These are phyloP conservation scores for Lepus europaeus DNA, from an alignment of 2,113 vertebrate genomes.

Conservation along the genomic window DNA sequence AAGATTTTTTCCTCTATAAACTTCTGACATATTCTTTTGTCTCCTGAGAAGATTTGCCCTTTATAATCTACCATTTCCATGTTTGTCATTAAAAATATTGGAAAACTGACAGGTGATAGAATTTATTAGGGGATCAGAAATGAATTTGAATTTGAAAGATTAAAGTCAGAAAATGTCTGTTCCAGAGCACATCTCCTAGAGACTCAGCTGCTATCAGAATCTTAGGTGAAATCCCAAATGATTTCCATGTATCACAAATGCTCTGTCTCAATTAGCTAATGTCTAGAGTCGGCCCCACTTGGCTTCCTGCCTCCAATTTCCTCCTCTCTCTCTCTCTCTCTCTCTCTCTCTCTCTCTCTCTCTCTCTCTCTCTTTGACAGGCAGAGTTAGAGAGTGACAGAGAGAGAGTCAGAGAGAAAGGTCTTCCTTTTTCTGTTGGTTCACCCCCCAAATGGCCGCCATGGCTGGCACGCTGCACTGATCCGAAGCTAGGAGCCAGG, in stretches of 20 bases:
- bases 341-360: no score
- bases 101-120: not conserved
- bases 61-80: slow-evolving; percentile 26
- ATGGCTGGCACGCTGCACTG: no score
- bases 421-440: no score
- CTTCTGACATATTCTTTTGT: not conserved
- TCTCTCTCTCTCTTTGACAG: no score
- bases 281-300: not conserved
- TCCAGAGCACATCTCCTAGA: not conserved
- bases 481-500: no score
- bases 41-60: not conserved
- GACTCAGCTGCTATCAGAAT: not conserved
- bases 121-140: not conserved
- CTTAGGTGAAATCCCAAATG: not conserved
- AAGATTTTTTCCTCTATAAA: not conserved
- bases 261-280: slow-evolving; percentile 38
- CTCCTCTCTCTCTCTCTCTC: not conserved
- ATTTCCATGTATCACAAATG: not conserved
- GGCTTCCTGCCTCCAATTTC: not conserved
- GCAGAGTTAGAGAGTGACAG: no score
- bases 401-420: no score
- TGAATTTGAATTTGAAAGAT: not conserved
- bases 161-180: not conserved
- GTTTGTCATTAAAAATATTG: not conserved
- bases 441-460: no score